Base-by-base conservation (phyloP, 2,888 invertebrate genomes). In the Drosophila gaucha region DNA sequence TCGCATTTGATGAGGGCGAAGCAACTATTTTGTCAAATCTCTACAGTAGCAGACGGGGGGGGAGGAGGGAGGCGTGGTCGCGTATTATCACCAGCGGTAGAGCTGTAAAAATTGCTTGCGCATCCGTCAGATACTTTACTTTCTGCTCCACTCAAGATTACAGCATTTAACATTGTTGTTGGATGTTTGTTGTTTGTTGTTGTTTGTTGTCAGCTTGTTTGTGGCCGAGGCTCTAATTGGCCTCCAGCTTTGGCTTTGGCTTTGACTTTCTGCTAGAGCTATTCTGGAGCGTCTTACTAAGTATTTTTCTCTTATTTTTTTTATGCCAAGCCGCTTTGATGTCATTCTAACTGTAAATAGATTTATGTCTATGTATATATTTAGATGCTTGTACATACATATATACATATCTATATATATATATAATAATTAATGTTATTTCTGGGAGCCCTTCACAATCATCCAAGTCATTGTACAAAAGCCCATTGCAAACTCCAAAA, bases 291-390 rank as follows among this genome's bases (percentile, higher is more conserved):
- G n/a, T 16, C 14, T 35, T 35, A 20, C 38, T 51, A 70, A 55
- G 55, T 52, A 38, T 47, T 59, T 31, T 22, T 16, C 14, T 14
- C 24, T 8, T 6, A 18, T 38, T 43, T 36, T 54, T 51, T 49
- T 38, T 46, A 33, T 38, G 57, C 30, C 18, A 58, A 69, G 57
- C 64, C 65, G 65, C 68, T 78, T 71, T 74, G 59, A 72, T 75
- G 66, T 69, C 72, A 71, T 63, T 55, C 64, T 66, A 80, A 80
- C 80, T 84, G 84, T 84, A 86, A 71, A 82, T 76, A 68, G 43
- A 65, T 58, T 55, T 66, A 36, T 67, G n/a, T 60, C 24, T 57
- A 66, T 26, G 9, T 41, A 56, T 47, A 44, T 46, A 56, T 41
- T 41, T 64, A 74, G 52, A 14, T 49, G 33, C 31, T 39, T 68